A percentile compares a stretch with the other conserved stretches of the same genome.
These are phyloP conservation scores for Lycocerus yunnanus DNA, from an alignment of 2,888 invertebrate species.

Conservation along the genomic window DNA sequence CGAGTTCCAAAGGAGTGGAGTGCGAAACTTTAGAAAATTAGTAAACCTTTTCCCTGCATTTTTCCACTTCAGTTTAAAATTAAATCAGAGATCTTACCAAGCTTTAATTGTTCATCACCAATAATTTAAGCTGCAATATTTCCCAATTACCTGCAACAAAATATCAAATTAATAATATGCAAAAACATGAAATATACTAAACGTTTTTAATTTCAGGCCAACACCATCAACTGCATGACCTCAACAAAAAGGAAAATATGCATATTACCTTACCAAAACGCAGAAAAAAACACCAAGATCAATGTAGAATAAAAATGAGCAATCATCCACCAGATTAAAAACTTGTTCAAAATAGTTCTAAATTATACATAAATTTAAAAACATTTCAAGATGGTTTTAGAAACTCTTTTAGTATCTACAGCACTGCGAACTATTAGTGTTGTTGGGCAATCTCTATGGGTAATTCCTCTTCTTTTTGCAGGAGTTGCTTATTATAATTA, in stretches of 20 bases:
- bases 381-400: constrained; percentile 67
- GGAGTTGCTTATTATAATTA: constrained; percentile 82
- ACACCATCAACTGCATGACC: background rate
- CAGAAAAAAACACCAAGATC: background rate
- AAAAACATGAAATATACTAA: background rate
- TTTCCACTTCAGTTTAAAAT: no score
- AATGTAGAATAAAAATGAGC: constrained; percentile 37
- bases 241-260: background rate
- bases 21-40: no score
- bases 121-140: background rate
- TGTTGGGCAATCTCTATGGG: constrained; percentile 78
- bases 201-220: constrained; percentile 12
- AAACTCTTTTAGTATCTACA: constrained; percentile 75
- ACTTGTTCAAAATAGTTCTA: constrained; percentile 62
- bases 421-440: constrained; percentile 79
- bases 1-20: no score
- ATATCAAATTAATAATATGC: background rate
- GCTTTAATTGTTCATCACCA: background rate
- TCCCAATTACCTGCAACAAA: background rate
- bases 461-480: constrained; percentile 81
- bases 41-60: no score
- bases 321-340: constrained; percentile 45
- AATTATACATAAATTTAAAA: background rate
- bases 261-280: background rate
- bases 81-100: background rate